Conservation (phyloP, 1,140 invertebrate species). For the Chymomyza costata region DNA sequence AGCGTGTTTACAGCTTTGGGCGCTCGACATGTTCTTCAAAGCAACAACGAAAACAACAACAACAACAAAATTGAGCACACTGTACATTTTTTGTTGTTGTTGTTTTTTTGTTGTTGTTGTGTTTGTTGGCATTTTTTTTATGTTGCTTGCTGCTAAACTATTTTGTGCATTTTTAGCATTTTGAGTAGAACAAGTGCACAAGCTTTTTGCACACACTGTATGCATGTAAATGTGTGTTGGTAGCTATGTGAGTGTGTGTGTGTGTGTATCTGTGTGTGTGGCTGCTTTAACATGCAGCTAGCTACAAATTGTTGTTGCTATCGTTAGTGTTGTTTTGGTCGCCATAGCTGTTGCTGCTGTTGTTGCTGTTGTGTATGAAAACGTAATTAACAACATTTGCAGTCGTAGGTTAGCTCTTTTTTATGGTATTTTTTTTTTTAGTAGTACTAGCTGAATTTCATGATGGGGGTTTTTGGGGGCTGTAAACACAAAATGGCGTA, state of each 20-base stretch:
- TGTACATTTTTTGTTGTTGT: too few relatives aligned
- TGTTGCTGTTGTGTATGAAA: slow-evolving; percentile 56
- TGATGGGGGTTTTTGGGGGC: too few relatives aligned
- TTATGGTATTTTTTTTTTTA: slow-evolving; percentile 25
- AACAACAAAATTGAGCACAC: slow-evolving; percentile 21
- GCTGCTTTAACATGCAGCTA: slow-evolving; percentile 19
- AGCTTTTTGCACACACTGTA: slow-evolving; percentile 55
- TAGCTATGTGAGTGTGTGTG: too few relatives aligned
- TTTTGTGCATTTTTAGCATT: slow-evolving; percentile 47
- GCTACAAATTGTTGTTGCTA: slow-evolving; percentile 3
- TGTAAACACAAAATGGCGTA: slow-evolving; percentile 57
- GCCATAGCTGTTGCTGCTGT: slow-evolving; percentile 8
- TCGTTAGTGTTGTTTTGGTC: neutral
- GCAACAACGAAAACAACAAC: slow-evolving; percentile 5
- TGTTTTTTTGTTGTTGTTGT: too few relatives aligned
- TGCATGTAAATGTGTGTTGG: too few relatives aligned
- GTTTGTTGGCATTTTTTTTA: too few relatives aligned
- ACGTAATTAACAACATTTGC: slow-evolving; percentile 69
- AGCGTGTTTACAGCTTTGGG: slow-evolving; percentile 47
- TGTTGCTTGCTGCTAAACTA: slow-evolving; percentile 51
- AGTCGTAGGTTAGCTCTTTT: slow-evolving; percentile 13
- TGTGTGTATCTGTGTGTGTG: too few relatives aligned
- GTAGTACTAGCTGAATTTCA: slow-evolving; percentile 27
- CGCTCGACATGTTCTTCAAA: slow-evolving; percentile 28
- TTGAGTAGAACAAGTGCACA: slow-evolving; percentile 35